These are phyloP conservation scores for Vespertilio murinus DNA, from an alignment of 2,797 vertebrate genomes.

Conservation along the genomic window DNA sequence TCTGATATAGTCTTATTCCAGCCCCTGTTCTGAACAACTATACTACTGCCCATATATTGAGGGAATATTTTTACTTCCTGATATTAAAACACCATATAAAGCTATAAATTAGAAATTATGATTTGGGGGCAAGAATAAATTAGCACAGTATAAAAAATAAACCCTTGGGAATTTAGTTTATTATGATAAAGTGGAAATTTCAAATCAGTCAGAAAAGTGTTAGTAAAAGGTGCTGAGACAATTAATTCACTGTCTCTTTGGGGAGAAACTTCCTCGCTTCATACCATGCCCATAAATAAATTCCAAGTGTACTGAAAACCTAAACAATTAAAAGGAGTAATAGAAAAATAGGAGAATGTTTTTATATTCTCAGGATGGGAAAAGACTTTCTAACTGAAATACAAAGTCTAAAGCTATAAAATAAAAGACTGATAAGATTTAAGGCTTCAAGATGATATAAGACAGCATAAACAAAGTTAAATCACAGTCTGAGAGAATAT, in stretches of 20 bases:
- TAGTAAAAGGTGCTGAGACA: background rate
- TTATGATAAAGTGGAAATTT: background rate
- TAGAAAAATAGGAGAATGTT: slow-evolving; percentile 3
- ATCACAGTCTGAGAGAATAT: background rate
- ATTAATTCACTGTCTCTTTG: background rate
- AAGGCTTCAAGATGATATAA: slow-evolving; percentile 22
- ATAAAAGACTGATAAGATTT: slow-evolving; percentile 24
- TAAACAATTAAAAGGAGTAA: background rate
- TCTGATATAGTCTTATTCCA: background rate
- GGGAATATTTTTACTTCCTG: background rate
- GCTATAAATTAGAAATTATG: background rate
- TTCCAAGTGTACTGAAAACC: slow-evolving; percentile 3
- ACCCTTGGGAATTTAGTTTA: background rate
- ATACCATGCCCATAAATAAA: background rate
- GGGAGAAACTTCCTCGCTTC: background rate
- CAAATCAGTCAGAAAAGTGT: background rate
- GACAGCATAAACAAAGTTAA: slow-evolving; percentile 36
- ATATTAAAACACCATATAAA: background rate
- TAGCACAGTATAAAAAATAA: background rate
- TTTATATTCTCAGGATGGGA: background rate
- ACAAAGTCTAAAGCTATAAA: slow-evolving; percentile 15
- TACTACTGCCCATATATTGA: background rate
- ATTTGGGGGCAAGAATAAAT: background rate
- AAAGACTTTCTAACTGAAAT: slow-evolving; percentile 34
- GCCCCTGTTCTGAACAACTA: background rate